These are phyloP conservation scores for Digitonthophagus gazella DNA, from an alignment of 2,888 invertebrate genomes.

Conservation along the genomic window DNA sequence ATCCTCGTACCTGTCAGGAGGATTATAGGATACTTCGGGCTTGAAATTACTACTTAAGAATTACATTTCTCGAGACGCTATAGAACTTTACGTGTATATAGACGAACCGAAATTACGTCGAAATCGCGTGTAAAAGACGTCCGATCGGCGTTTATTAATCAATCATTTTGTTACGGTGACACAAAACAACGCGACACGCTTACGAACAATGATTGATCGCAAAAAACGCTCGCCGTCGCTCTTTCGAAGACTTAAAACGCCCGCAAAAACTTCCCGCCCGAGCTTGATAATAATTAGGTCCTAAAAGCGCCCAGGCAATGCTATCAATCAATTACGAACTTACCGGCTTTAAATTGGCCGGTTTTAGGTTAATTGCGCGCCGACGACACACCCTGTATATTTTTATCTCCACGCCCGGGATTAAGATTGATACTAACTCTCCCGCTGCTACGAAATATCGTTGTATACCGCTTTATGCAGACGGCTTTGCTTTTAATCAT, in stretches of 20 bases:
- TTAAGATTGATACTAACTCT: conserved; percentile 8
- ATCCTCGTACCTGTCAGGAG: background rate
- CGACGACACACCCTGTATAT: conserved; percentile 8
- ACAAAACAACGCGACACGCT: background rate
- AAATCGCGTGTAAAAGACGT: background rate
- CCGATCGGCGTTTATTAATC: background rate
- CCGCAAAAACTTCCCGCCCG: background rate
- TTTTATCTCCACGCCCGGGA: background rate
- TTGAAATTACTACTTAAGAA: background rate
- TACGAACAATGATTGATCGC: background rate
- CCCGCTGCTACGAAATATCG: background rate
- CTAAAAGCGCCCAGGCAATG: background rate
- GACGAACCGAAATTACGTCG: background rate
- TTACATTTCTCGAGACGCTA: background rate
- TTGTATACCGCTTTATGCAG: background rate
- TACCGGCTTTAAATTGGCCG: conserved; percentile 1
- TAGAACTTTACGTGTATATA: background rate
- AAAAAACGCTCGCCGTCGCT: background rate
- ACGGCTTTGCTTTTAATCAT: background rate
- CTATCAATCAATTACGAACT: conserved; percentile 10
- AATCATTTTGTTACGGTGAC: background rate
- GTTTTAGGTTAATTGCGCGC: conserved; percentile 11
- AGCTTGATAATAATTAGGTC: background rate
- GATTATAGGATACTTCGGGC: background rate
- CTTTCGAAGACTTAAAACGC: background rate